Percentiles rank a stretch among this genome's conserved stretches.
Conservation (phyloP, 2,113 vertebrate species). For the Siniperca knerii region DNA sequence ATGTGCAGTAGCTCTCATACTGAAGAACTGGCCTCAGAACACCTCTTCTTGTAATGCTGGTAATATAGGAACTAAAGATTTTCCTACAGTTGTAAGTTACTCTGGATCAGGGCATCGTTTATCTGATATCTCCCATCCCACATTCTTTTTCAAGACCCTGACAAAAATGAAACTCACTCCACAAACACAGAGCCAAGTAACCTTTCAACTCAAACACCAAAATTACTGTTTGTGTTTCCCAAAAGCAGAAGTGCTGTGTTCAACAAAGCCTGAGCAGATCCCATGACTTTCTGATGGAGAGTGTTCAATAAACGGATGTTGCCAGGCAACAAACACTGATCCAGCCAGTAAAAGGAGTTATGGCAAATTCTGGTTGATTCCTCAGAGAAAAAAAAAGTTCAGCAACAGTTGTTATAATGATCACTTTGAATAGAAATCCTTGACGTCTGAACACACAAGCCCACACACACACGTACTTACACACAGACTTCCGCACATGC, state of each 20-base stretch:
- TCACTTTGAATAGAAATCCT: constrained; percentile 39
- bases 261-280: constrained; percentile 34
- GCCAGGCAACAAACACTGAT: constrained; percentile 71
- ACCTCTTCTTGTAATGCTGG: neutral
- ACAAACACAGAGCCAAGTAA: constrained; percentile 9
- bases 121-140: constrained; percentile 37
- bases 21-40: neutral
- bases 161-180: constrained; percentile 26
- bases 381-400: constrained; percentile 38
- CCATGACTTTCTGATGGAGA: constrained; percentile 41
- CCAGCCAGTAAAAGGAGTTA: constrained; percentile 35
- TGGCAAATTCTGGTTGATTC: constrained; percentile 38
- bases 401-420: constrained; percentile 30
- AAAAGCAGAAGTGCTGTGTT: constrained; percentile 41
- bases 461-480: neutral
- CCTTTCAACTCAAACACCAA: constrained; percentile 41
- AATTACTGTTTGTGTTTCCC: constrained; percentile 47
- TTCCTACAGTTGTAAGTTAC: neutral
- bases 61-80: neutral
- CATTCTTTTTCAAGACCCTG: constrained; percentile 24
- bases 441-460: constrained; percentile 15
- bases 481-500: neutral
- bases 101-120: constrained; percentile 13
- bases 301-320: constrained; percentile 71
- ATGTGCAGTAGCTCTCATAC: neutral